Conservation (phyloP, 2,113 vertebrate species). For the Siniperca knerii region DNA sequence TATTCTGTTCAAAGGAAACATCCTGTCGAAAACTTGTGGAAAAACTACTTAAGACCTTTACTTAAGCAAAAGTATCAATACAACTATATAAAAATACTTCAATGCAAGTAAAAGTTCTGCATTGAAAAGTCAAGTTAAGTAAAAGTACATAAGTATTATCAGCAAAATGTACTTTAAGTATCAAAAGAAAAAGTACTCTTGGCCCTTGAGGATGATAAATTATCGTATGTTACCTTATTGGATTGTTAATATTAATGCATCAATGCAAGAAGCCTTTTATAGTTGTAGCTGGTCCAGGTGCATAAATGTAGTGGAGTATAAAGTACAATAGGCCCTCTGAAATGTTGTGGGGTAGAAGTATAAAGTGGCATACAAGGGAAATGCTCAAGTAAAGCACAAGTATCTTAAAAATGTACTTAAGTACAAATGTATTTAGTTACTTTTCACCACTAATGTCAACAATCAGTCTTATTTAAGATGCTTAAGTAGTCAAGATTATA, state of each 20-base stretch:
- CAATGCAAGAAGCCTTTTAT: not conserved
- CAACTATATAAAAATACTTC: not conserved
- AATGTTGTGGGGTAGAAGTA: not conserved
- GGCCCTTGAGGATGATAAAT: too few species aligned
- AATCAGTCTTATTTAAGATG: not conserved
- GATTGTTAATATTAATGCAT: not conserved
- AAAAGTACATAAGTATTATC: not conserved
- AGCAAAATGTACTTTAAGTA: not conserved
- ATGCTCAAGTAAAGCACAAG: not conserved
- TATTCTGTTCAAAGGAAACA: not conserved
- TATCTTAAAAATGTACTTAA: not conserved
- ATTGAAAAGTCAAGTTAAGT: not conserved
- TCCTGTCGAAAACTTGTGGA: not conserved
- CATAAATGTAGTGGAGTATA: not conserved
- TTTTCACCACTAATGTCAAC: not conserved
- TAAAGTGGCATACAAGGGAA: not conserved
- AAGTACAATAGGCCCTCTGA: not conserved
- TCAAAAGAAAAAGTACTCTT: not conserved
- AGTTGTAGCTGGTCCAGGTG: not conserved
- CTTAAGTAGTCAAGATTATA: not conserved
- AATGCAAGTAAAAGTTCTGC: not conserved
- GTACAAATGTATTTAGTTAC: not conserved
- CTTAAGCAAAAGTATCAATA: not conserved
- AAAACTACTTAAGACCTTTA: not conserved
- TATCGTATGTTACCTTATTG: not conserved